phyloP scores from a whole-genome alignment of 64 coral and sea anemone species.

The Montipora sp. region DNA sequence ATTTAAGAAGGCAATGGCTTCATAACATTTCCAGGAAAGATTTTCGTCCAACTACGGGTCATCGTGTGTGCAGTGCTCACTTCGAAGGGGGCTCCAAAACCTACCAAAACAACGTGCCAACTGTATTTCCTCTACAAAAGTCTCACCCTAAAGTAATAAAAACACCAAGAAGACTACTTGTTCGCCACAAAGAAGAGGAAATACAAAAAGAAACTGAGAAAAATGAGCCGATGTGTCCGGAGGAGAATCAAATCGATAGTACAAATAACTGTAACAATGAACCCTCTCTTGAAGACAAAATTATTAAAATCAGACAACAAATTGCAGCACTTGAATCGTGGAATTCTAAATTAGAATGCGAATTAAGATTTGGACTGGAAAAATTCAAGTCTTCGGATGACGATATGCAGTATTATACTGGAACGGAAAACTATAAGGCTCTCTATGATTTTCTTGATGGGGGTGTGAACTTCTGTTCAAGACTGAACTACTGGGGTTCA shows the following conservation, averaged over 20 bases:
- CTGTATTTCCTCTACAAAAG: slow-evolving; percentile 45
- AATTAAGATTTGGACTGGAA: background rate
- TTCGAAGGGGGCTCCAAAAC: slow-evolving; percentile 54
- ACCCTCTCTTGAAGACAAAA: background rate
- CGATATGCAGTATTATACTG: slow-evolving; percentile 51
- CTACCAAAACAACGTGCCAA: slow-evolving; percentile 63
- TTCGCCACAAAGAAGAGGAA: slow-evolving; percentile 15
- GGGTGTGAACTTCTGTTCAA: background rate
- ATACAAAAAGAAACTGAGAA: background rate
- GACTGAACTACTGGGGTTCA: slow-evolving; percentile 39
- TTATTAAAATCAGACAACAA: slow-evolving; percentile 24
- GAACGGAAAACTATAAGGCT: slow-evolving; percentile 23
- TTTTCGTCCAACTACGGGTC: slow-evolving; percentile 30
- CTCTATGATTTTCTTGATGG: slow-evolving; percentile 18
- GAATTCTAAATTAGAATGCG: slow-evolving; percentile 10
- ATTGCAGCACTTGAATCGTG: slow-evolving; percentile 20
- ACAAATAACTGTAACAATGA: background rate
- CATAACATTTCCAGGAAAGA: slow-evolving; percentile 26
- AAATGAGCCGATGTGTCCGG: background rate
- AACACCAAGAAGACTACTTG: slow-evolving; percentile 21
- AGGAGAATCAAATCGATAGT: slow-evolving; percentile 3
- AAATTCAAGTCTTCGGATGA: slow-evolving; percentile 43
- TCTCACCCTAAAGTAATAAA: slow-evolving; percentile 11
- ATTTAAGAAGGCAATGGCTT: slow-evolving; percentile 31
- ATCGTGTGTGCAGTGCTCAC: slow-evolving; percentile 53